Conservation (phyloP, 92 coral and sea anemone species). For the Epizoanthus fatuus region DNA sequence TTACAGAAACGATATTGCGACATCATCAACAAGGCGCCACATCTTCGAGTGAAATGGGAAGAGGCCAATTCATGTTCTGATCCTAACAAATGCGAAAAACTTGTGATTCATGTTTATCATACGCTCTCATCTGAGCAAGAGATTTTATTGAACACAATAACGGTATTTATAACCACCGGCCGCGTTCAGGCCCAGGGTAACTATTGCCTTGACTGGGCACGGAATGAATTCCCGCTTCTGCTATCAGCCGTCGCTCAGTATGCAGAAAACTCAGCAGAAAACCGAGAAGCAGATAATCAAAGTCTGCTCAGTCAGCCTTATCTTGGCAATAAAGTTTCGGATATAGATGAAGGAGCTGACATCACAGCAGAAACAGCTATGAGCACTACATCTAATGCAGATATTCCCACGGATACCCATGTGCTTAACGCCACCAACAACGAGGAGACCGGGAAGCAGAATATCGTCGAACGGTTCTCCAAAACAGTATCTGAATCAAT, state of each 20-base stretch:
- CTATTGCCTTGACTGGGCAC: slow-evolving; percentile 5
- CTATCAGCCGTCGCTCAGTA: not conserved
- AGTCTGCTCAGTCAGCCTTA: too few species aligned
- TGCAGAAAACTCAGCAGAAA: too few species aligned
- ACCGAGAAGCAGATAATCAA: too few species aligned
- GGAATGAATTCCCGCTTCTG: not conserved
- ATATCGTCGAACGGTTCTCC: not conserved
- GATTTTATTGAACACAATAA: not conserved
- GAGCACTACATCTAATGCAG: too few species aligned
- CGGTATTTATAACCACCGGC: not conserved
- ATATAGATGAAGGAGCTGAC: too few species aligned
- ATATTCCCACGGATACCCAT: too few species aligned
- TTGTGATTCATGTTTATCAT: slow-evolving; percentile 14
- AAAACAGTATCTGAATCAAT: not conserved
- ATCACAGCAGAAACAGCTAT: too few species aligned
- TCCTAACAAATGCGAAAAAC: not conserved
- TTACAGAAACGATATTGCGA: not conserved
- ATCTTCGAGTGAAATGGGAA: slow-evolving; percentile 8
- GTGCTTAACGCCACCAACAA: too few species aligned
- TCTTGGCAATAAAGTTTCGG: too few species aligned
- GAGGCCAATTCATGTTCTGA: slow-evolving; percentile 6
- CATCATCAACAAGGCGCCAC: not conserved
- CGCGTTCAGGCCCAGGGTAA: slow-evolving; percentile 8
- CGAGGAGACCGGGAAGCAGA: not conserved
- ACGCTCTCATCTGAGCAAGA: not conserved